Evolutionary conservation across 2,113 vertebrate species (phyloP), one percentile per base, ranked within the genome.

Genomic region (Bos indicus): DNA sequence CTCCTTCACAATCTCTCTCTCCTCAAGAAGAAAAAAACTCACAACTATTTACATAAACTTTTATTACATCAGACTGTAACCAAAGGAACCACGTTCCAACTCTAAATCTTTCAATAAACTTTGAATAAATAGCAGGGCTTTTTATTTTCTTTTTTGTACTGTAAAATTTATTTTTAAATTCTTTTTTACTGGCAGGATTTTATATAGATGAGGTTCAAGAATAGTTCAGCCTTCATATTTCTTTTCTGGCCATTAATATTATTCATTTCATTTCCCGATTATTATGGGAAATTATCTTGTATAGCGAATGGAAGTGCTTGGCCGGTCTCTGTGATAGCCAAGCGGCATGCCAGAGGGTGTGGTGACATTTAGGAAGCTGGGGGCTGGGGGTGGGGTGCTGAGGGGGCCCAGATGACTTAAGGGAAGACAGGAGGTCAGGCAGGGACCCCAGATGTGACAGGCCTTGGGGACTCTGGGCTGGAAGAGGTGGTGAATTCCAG

Each of bases 141-240:
- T 83, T 26, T 13, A 28, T 90, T 30, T 9, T 21, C n/a, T 60
- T 60, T 86, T 36, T 43, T 23, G 81, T 83, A 54, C 14, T 77
- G n/a, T 56, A 81, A 43, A 95, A 36, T 91, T 94, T 95, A 87
- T 92, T 96, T 94, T 89, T 26, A 90, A 81, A 67, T 91, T 88
- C 43, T 87, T 84, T 96, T 88, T 80, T 90, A 56, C 57, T 88
- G 88, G 81, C 71, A 88, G 6, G 26, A 84, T 56, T 94, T 93
- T 64, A 36, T 85, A 48, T 54, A 80, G 17, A 51, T 21, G 54
- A 96, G 60, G 43, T 23, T 91, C 48, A 48, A 96, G 54, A 93
- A 82, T 81, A 94, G 86, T 92, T 67, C 56, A 26, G 64, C 30
- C 60, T 88, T 94, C 82, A 54, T 30, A 26, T 88, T 97, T 91